Evolutionary conservation across 2,888 invertebrate species (phyloP).

Genomic region (Bimastos eiseni): DNA sequence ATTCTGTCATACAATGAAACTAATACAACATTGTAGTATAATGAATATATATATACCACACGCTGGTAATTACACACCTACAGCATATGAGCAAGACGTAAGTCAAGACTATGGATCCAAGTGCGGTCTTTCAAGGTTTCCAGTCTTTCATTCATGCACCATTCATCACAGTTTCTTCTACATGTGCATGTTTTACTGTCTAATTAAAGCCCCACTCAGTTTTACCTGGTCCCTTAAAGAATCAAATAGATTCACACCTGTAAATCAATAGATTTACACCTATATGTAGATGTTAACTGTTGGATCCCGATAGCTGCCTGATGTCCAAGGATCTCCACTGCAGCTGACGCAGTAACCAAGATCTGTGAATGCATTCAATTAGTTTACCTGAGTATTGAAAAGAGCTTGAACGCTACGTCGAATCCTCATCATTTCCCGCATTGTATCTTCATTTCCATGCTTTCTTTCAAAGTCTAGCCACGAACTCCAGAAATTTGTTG

Average conservation of each 20-base stretch:
- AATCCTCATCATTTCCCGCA: slow-evolving; percentile 96
- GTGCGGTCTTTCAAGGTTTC: no score
- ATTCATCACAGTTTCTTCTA: no score
- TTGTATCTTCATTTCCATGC: slow-evolving; percentile 98
- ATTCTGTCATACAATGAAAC: slow-evolving; percentile 9
- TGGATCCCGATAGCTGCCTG: background rate
- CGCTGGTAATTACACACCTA: background rate
- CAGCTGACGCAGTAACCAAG: background rate
- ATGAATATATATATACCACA: background rate
- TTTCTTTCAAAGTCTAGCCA: slow-evolving; percentile 99
- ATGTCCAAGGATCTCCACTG: background rate
- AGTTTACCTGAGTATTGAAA: slow-evolving; percentile 83
- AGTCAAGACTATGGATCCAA: no score
- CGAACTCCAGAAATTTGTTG: slow-evolving; percentile 87
- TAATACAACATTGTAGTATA: background rate
- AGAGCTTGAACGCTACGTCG: slow-evolving; percentile 96
- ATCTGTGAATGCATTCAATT: background rate
- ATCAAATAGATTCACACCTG: background rate
- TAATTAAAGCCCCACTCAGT: no score
- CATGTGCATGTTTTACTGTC: no score
- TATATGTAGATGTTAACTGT: background rate
- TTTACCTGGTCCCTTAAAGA: background rate
- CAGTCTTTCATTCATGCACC: no score
- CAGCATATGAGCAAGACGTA: no score
- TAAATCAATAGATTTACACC: background rate